Evolutionary conservation across 2,113 vertebrate species (phyloP).

Genomic region (Periophthalmus modestus): DNA sequence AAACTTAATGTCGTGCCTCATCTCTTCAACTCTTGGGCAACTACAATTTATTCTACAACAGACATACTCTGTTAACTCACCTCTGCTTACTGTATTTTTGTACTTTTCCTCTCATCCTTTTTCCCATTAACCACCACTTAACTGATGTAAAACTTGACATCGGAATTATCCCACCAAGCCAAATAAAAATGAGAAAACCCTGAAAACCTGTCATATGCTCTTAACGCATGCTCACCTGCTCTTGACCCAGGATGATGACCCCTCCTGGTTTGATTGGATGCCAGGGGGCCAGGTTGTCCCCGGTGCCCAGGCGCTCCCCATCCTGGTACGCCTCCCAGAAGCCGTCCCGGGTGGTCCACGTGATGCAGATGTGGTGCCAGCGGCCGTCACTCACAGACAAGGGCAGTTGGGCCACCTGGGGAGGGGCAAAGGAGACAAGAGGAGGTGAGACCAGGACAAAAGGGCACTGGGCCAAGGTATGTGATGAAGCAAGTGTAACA

Average conservation of each 20-base stretch:
- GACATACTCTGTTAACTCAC: no score
- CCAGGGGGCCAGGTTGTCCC: constrained; percentile 98
- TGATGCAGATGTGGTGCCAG: constrained; percentile 98
- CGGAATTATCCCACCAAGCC: no score
- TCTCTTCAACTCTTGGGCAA: no score
- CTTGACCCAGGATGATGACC: constrained; percentile 94
- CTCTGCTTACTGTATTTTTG: no score
- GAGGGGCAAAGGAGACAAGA: neutral
- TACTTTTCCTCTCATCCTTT: no score
- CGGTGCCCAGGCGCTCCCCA: constrained; percentile 91
- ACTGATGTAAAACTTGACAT: no score
- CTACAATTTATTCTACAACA: no score
- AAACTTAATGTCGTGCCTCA: no score
- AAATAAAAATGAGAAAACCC: no score
- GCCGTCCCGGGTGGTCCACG: constrained; percentile 97
- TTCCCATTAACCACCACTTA: no score
- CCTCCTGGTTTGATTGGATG: constrained; percentile 98
- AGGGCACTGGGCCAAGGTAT: neutral
- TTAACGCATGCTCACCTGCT: constrained; percentile 84
- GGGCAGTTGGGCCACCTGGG: constrained; percentile 92
- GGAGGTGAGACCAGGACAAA: neutral
- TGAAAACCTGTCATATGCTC: no score
- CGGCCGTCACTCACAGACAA: constrained; percentile 93
- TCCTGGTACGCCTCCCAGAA: constrained; percentile 99
- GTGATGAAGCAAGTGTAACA: neutral